A percentile compares a stretch with the other conserved stretches of the same genome.
phyloP scores from a whole-genome alignment of 2,113 vertebrate genomes.

The Melanerpes formicivorus region DNA sequence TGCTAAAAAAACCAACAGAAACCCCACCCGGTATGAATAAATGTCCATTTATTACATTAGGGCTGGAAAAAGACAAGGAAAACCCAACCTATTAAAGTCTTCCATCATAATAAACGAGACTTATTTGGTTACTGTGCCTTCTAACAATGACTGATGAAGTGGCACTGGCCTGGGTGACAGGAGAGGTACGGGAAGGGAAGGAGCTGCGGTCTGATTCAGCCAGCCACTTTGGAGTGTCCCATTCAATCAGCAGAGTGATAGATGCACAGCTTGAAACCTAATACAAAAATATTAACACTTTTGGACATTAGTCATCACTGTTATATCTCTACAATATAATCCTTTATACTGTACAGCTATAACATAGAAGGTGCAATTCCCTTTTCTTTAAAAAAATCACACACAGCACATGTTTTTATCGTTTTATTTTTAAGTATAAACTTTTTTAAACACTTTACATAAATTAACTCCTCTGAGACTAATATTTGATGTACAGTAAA shows the following conservation, averaged over 20 bases:
- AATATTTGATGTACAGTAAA: slow-evolving; percentile 99
- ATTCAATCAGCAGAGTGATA: slow-evolving; percentile 70
- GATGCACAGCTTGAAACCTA: slow-evolving; percentile 78
- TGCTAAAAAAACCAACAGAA: slow-evolving; percentile 62
- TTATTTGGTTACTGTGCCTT: slow-evolving; percentile 65
- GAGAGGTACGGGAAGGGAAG: slow-evolving; percentile 10
- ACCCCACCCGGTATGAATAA: slow-evolving; percentile 58
- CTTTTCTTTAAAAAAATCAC: slow-evolving; percentile 82
- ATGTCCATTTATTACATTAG: slow-evolving; percentile 55
- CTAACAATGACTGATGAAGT: slow-evolving; percentile 60
- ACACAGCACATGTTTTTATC: slow-evolving; percentile 86
- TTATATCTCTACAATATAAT: slow-evolving; percentile 89
- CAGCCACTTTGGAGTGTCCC: slow-evolving; percentile 66
- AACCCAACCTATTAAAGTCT: slow-evolving; percentile 56
- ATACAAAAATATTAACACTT: slow-evolving; percentile 88
- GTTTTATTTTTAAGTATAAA: slow-evolving; percentile 98
- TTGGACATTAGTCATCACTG: slow-evolving; percentile 80
- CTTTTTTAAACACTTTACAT: slow-evolving; percentile 99
- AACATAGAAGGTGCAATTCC: slow-evolving; percentile 86
- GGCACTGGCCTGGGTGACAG: slow-evolving; percentile 59
- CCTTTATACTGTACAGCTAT: slow-evolving; percentile 86
- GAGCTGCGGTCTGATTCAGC: slow-evolving; percentile 48
- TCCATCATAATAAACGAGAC: slow-evolving; percentile 61
- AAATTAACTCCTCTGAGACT: slow-evolving; percentile 99
- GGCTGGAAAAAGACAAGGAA: slow-evolving; percentile 63